Evolutionary conservation across 2,797 vertebrate genomes (phyloP), one percentile per base, ranked within the genome.

Genomic region (Mus spretus): DNA sequence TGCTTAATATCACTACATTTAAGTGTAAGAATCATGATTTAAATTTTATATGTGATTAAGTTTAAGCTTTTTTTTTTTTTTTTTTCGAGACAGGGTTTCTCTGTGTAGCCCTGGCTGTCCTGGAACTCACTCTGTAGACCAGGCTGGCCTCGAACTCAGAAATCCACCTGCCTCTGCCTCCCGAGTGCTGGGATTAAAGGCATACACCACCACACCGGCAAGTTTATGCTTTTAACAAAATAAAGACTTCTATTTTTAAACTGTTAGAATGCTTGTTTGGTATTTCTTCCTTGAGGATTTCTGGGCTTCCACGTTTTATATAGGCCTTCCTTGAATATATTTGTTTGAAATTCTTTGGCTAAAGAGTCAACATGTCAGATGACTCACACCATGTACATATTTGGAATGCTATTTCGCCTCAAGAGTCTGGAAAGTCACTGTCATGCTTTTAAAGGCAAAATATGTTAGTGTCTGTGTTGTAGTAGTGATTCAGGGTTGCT

Each of bases 311-410:
- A 6, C 53, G 37, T 80, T 91, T 96, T 94, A 17, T 61, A 8
- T 91, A 89, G 89, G 47, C 50, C 47, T 90, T 31, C 37, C 63
- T 93, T 86, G 44, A 75, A n/a, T 77, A 82, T 44, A 28, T 87
- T 89, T 95, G 83, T 72, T 96, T 93, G 91, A 74, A 90, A 91
- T 95, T 93, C 77, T 91, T 89, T 70, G 61, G 55, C 65, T 92
- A 55, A 63, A 80, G 0, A 95, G 96, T 93, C 74, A 97, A 31
- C 53, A 57, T 37, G 13, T 91, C 92, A 96, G 37, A 74, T 96
- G 34, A 72, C 85, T 96, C 86, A 57, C 57, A 67, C 93, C 20
- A 0, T 84, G 79, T 87, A 63, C 40, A 12, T 96, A 95, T 90
- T 96, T 89, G 87, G 90, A 97, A 79, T 96, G 91, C 57, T 85